These are phyloP conservation scores for Okapia johnstoni DNA, from an alignment of 2,113 vertebrate species.

Conservation along the genomic window DNA sequence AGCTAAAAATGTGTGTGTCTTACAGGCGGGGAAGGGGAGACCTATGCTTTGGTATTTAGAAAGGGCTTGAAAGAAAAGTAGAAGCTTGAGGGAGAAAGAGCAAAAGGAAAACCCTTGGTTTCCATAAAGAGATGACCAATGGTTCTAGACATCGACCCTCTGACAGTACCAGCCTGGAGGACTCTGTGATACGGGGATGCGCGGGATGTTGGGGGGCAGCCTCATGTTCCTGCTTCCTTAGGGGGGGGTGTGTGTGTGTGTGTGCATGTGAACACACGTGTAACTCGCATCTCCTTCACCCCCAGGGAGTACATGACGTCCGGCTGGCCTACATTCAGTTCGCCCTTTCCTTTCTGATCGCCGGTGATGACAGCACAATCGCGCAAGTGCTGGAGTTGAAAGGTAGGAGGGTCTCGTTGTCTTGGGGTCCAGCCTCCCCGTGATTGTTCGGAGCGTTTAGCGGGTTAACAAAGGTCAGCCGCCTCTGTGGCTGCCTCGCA, in stretches of 20 bases:
- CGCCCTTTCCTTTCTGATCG: slow-evolving; percentile 91
- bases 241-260: accelerated
- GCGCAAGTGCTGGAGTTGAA: slow-evolving; percentile 91
- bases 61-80: neutral
- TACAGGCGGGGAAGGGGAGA: neutral
- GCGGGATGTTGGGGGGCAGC: accelerated
- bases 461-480: too few relatives aligned
- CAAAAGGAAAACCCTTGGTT: neutral
- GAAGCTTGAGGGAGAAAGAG: neutral
- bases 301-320: slow-evolving; percentile 89
- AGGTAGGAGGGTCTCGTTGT: slow-evolving; percentile 80
- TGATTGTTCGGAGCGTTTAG: neutral
- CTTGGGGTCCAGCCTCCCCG: neutral
- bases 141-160: too few relatives aligned
- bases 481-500: neutral
- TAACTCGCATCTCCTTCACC: slow-evolving; percentile 10
- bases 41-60: neutral
- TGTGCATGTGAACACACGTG: accelerated
- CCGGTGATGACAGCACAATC: slow-evolving; percentile 87
- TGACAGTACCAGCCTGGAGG: neutral
- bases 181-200: neutral
- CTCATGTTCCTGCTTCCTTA: accelerated
- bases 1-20: neutral
- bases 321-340: slow-evolving; percentile 94
- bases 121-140: neutral